Conservation (phyloP, 2,113 vertebrate genomes). For the Burhinus oedicnemus region DNA sequence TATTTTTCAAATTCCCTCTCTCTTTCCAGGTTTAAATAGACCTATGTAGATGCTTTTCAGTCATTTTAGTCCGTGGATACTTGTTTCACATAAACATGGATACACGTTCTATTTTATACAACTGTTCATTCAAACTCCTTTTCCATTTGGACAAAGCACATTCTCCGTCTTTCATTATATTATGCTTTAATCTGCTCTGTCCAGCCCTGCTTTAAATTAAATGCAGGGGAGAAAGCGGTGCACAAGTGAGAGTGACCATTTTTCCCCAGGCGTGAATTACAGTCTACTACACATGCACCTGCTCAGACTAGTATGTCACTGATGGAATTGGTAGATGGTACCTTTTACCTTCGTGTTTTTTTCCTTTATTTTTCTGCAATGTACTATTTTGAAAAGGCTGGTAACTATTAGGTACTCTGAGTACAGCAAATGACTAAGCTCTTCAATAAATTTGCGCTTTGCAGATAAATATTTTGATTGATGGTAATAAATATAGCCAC, state of each 20-base stretch:
- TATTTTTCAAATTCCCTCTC: conserved; percentile 68
- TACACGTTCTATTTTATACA: background rate
- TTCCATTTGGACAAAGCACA: background rate
- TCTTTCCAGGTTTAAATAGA: conserved; percentile 37
- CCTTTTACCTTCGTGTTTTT: background rate
- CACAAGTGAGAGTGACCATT: background rate
- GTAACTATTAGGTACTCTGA: background rate
- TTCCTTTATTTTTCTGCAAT: background rate
- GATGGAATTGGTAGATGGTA: background rate
- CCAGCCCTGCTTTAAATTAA: background rate
- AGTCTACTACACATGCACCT: background rate
- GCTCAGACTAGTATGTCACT: background rate
- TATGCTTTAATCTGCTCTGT: background rate
- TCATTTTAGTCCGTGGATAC: background rate
- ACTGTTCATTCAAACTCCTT: background rate
- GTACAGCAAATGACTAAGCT: background rate
- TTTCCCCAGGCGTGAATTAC: background rate
- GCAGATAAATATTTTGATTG: background rate
- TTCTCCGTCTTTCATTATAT: background rate
- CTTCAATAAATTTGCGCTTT: background rate
- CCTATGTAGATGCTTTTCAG: background rate
- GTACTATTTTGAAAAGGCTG: background rate
- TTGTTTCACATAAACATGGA: conserved; percentile 23
- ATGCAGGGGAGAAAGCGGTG: background rate
- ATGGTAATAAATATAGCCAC: background rate